Evolutionary conservation across 2,113 vertebrate genomes (phyloP), one percentile per base, ranked within the genome.

Genomic region (Loxodonta africana): DNA sequence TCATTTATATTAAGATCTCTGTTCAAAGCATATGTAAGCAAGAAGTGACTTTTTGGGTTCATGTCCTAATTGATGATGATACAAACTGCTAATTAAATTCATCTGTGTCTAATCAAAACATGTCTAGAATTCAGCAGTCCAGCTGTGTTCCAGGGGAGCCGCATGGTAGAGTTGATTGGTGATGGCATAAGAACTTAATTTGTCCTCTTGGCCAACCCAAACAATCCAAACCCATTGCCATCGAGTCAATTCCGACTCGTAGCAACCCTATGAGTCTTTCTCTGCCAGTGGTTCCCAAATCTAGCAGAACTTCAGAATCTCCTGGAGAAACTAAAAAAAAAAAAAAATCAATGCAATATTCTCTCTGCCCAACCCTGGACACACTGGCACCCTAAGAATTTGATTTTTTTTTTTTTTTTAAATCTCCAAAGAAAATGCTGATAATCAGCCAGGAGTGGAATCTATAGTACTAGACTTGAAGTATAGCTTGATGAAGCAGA

Each of bases 81-180:
- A 97, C 95, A 98, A 96, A 97, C 90, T 98, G 93, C 97, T 98
- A 98, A 99, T 98, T 99, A 98, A 99, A 98, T 98, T 94, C 95
- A 98, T 97, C 96, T 99, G 96, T 96, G 97, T 96, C 95, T 97
- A 98, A 99, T 98, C 97, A 98, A 98, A 98, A 97, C 82, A 60
- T 91, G 98, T 94, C 94, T 91, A 95, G 78, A 98, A 97, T 95
- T 91, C 90, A 98, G 90, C 95, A 88, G 80, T 87, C 88, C 87
- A 98, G 97, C 95, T 97, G 90, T 90, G 86, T 0, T 0, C 53
- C 48, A 44, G 82, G 28, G 41, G 25, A 86, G 11, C 51, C 28
- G 21, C 77, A 14, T 30, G 77, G 28, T 8, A 53, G 90, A 92
- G 67, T 12, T 74, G 88, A 85, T 90, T 69, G 82, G 67, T 83